Evolutionary conservation across 1,140 invertebrate species (phyloP), one percentile per base, ranked within the genome.

Genomic region (Musca vetustissima): DNA sequence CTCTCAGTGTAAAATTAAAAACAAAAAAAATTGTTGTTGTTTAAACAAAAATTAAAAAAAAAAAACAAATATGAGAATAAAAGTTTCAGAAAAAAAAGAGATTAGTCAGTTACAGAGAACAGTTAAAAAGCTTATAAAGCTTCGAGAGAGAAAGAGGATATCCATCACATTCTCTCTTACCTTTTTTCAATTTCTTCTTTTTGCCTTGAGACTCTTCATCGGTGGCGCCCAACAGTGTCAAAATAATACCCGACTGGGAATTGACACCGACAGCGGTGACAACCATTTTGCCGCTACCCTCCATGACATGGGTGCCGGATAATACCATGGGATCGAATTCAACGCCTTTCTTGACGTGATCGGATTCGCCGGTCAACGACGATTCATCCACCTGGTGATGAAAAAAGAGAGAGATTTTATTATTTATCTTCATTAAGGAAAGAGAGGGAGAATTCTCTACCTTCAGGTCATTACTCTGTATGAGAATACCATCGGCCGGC

Each of bases 241-340:
- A 99, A 79, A 99, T 99, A 80, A 99, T 99, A 83, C 98, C 98
- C 66, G 98, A 97, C 83, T 99, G 98, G 2, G 97, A 99, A 84
- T 99, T 99, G 55, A 99, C 92, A 78, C 98, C 98, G 36, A 99
- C 98, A 49, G 98, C 98, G 43, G 96, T 93, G 53, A 99, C 97
- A 75, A 99, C 84, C 94, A 99, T 99, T 87, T 98, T 98, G 36
- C 97, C 98, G 76, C 97, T 99, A 61, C 98, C 98, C 85, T 99
- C 98, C 98, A 99, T 99, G 55, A 99, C 97, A 86, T 99, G 97
- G 65, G 98, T 99, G 75, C 97, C 97, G 79, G 97, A 99, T 76
- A 99, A 89, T 76, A 99, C 90, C 91, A 98, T 96, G 43, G 97
- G 96, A 89, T 99, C 97, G 79, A 88, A 90, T 59, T 87, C 83